Base-by-base conservation (phyloP, 2,888 invertebrate genomes). In the Beris morrisii region DNA sequence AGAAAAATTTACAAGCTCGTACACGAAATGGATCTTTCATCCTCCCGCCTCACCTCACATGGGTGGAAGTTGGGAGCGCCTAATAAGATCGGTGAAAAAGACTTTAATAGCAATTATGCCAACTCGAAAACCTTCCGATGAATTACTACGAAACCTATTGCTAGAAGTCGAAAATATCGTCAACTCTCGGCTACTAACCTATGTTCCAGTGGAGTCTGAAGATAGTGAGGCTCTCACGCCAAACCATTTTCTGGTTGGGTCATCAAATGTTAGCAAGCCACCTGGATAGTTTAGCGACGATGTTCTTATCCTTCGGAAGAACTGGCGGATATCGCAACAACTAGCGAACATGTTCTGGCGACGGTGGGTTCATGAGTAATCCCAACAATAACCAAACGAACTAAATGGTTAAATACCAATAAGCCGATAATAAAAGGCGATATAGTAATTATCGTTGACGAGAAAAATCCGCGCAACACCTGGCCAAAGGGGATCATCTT, bases 341-440 rank as follows among this genome's bases (percentile, higher is more conserved):
- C 53, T 74, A 38, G 69, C 70, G 2, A 55, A 63, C n/a, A 59
- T 22, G 22, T 22, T 22, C 22, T 22, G 22, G 22, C 22, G 22
- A 22, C 22, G 22, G 22, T 22, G 22, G 22, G 22, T 22, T 22
- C 22, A 22, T 22, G 22, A 22, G 22, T 22, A 22, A 1, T 22
- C 22, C 22, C 22, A 22, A 22, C 22, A 22, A 22, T 22, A 22
- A 22, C 22, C 22, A 22, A 22, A 22, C 22, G 68, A 43, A 55
- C 68, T 7, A 69, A 67, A 13, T 71, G 69, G 70, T 70, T 67
- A 22, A 57, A 70, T 12, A 65, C 63, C 11, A 64, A 64, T n/a
- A 67, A 66, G 22, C 69, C 67, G 3, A 67, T 71, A 38, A 6
- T 66, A 28, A 38, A 45, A 46, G 69, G 67, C 45, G 66, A 71